A percentile compares a stretch with the other conserved stretches of the same genome.
Evolutionary conservation across 2,113 vertebrate genomes (phyloP).

Genomic region (Neodon shergylaensis): DNA sequence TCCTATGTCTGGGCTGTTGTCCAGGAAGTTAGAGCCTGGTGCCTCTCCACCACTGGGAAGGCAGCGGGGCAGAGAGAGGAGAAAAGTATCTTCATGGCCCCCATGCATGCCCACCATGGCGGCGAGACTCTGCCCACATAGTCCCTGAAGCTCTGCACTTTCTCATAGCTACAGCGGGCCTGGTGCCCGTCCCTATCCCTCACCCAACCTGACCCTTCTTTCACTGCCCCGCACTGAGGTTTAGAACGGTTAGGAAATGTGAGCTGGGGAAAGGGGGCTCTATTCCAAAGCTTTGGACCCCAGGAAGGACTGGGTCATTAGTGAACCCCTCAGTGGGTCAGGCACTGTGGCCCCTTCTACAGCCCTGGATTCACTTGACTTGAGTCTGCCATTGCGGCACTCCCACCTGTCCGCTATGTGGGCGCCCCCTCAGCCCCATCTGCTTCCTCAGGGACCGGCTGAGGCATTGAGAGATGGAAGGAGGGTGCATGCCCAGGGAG

Average conservation of each 20-base stretch:
- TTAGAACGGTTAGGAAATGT: neutral
- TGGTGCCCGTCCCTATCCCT: neutral
- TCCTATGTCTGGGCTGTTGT: neutral
- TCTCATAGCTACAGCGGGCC: neutral
- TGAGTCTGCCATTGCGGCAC: neutral
- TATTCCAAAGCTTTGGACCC: neutral
- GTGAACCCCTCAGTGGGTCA: neutral
- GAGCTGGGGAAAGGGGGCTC: neutral
- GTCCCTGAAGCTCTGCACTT: neutral
- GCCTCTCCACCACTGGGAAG: neutral
- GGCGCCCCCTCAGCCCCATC: neutral
- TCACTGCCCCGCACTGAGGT: neutral
- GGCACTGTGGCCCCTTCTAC: too few relatives aligned
- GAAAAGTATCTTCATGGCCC: neutral
- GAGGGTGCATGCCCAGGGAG: neutral
- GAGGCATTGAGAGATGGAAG: neutral
- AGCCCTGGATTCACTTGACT: neutral
- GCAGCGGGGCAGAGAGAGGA: too few relatives aligned
- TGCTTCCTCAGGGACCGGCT: neutral
- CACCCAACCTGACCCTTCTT: neutral
- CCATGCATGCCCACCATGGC: neutral
- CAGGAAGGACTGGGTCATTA: neutral
- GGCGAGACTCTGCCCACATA: neutral
- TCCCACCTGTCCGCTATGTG: neutral
- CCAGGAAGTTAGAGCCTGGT: neutral